Evolutionary conservation across 2,113 vertebrate genomes (phyloP), one percentile per base, ranked within the genome.

Genomic region (Xenotilapia leptura): DNA sequence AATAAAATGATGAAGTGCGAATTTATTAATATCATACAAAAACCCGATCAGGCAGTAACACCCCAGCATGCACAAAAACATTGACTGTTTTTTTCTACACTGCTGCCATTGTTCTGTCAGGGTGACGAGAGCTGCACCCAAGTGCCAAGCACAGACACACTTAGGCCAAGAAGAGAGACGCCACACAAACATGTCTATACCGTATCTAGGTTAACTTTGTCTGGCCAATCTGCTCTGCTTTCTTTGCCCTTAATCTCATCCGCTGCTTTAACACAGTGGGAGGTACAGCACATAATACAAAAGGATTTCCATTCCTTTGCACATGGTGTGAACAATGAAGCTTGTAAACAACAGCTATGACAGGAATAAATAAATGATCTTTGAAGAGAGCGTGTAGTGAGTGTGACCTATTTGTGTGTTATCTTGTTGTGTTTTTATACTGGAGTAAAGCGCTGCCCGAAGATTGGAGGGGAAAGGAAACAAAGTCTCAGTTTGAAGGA

Each of bases 121-220:
- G 65, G 7, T 73, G 54, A 77, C 79, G 77, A 84, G 88, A 85
- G 38, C 9, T 54, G 11, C 77, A 79, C 60, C 62, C 38, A 79
- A 28, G 55, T 54, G 38, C 65, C 56, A 68, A 85, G 87, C 75
- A 58, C 80, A 26, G 13, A 83, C 15, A 6, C 47, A 86, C 68
- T 89, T 86, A 85, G 90, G 73, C 85, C 55, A 82, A 81, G 83
- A 84, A 85, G 60, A 77, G 86, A 53, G 79, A 62, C n/a, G 14
- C 51, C 70, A 40, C 58, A 80, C 51, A 70, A 79, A 83, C 80
- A 79, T 51, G 87, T 83, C 81, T 84, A 84, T 7, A 79, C 5
- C 17, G 90, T 93, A 96, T 95, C 88, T 96, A 95, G 95, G 96
- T 96, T 96, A 96, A 93, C 94, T 92, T 95, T 90, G 89, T 92